These are phyloP conservation scores for Campoplex nolae DNA, from an alignment of 2,888 invertebrate species.

Conservation along the genomic window DNA sequence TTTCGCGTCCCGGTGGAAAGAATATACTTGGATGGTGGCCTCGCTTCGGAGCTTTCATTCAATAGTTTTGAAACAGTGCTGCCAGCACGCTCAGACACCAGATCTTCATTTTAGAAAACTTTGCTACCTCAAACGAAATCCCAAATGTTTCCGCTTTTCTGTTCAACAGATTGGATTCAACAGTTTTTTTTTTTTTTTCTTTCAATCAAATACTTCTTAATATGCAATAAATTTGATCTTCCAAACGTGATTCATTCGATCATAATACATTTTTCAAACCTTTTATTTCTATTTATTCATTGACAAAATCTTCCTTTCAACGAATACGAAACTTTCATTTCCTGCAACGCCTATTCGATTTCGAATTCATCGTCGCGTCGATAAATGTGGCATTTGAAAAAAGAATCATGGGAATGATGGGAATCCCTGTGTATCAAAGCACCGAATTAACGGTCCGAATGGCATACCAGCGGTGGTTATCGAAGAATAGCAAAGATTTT, in stretches of 20 bases:
- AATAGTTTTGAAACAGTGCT: conserved; percentile 5
- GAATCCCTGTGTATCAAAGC: neutral
- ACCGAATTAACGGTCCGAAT: neutral
- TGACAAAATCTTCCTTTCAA: neutral
- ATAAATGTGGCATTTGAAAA: neutral
- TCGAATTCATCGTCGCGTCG: neutral
- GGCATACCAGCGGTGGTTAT: conserved; percentile 5
- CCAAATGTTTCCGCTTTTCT: neutral
- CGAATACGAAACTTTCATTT: neutral
- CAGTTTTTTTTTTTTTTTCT: neutral
- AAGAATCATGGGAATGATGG: neutral
- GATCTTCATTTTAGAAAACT: neutral
- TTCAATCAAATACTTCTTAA: no score
- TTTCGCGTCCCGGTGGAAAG: conserved; percentile 5
- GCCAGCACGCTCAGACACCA: neutral
- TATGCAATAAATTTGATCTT: no score
- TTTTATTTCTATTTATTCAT: no score
- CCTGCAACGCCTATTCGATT: neutral
- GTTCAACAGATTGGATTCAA: neutral
- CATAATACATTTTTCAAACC: no score
- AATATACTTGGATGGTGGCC: neutral
- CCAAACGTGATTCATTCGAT: no score
- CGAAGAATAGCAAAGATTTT: conserved; percentile 34
- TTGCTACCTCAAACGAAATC: neutral
- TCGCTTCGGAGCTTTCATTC: conserved; percentile 6